phyloP scores from a whole-genome alignment of 2,797 vertebrate species.

The Mormyrus hasselquistii region DNA sequence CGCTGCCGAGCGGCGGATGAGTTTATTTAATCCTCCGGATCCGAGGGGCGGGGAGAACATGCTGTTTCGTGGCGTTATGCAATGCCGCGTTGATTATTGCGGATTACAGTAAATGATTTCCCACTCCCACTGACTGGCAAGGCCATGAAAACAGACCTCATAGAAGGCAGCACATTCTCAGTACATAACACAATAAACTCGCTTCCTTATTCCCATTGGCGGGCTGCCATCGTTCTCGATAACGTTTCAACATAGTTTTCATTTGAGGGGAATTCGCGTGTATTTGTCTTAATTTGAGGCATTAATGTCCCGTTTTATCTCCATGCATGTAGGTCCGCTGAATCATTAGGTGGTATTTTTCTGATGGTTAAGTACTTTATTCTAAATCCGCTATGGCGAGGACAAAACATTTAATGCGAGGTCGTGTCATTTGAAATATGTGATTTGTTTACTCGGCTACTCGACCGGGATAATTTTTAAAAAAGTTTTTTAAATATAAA shows the following conservation, averaged over 20 bases:
- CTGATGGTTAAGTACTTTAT: not conserved
- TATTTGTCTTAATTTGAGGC: not conserved
- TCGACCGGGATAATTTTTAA: not conserved
- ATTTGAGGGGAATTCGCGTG: no score
- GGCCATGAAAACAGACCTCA: constrained; percentile 17
- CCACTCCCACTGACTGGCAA: not conserved
- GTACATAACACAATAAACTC: not conserved
- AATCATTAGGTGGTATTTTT: not conserved
- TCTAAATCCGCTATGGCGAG: not conserved
- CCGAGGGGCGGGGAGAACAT: not conserved
- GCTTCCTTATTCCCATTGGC: constrained; percentile 20
- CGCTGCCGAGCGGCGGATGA: constrained; percentile 25
- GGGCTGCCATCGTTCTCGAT: not conserved
- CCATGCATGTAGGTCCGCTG: not conserved
- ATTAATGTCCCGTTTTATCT: not conserved
- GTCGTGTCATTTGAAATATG: not conserved
- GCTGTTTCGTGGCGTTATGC: constrained; percentile 26
- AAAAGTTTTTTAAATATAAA: not conserved
- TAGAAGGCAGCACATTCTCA: not conserved
- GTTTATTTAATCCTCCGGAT: constrained; percentile 22
- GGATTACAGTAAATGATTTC: constrained; percentile 26
- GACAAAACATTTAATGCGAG: not conserved
- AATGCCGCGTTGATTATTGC: constrained; percentile 26
- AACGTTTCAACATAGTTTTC: not conserved
- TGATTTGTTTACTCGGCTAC: not conserved